A percentile compares a stretch with the other conserved stretches of the same genome.
phyloP scores from a whole-genome alignment of 2,113 vertebrate genomes.

The Pituophis catenifer region DNA sequence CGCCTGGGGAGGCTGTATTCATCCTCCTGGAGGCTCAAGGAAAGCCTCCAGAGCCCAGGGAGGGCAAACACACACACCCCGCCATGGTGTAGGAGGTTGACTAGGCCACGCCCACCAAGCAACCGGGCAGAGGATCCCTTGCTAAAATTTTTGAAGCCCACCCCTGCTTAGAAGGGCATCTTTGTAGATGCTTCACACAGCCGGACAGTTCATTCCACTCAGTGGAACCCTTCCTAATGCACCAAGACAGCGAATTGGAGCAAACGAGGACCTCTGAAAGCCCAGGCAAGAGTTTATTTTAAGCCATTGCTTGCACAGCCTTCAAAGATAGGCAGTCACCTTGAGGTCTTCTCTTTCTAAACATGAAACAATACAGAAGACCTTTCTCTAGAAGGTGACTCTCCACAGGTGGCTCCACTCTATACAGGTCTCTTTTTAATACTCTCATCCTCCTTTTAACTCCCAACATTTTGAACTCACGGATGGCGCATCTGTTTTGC shows the following conservation, averaged over 20 bases:
- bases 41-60: no score
- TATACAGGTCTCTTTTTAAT: neutral
- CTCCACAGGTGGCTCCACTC: neutral
- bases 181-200: neutral
- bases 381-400: neutral
- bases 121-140: no score
- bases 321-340: neutral
- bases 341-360: neutral
- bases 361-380: neutral
- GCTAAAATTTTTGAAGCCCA: no score
- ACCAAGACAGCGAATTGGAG: neutral
- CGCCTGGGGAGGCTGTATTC: no score
- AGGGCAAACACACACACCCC: no score
- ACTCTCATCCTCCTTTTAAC: neutral
- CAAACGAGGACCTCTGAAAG: neutral
- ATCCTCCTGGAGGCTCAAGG: no score
- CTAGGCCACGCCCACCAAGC: no score
- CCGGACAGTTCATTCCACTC: neutral
- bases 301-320: neutral
- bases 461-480: neutral
- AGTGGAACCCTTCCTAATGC: neutral
- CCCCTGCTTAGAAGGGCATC: no score
- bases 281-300: neutral
- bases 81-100: no score
- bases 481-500: neutral